phyloP scores from a whole-genome alignment of 2,113 vertebrate species.

The Peromyscus polionotus region DNA sequence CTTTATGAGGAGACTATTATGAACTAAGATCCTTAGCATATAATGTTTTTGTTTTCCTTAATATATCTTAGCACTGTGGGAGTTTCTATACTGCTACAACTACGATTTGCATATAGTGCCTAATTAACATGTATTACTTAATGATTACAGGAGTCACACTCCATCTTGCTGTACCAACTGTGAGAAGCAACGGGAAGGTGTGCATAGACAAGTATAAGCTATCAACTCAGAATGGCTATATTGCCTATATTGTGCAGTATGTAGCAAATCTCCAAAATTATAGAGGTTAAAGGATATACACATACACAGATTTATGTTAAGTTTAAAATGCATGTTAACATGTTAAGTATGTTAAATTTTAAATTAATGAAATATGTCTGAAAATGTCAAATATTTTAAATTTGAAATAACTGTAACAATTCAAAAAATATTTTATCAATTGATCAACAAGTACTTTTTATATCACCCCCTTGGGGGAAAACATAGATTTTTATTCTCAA shows the following conservation, averaged over 20 bases:
- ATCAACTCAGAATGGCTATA: neutral
- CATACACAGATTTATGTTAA: neutral
- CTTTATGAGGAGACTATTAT: neutral
- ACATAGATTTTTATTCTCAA: constrained; percentile 1
- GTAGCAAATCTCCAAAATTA: neutral
- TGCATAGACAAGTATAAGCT: neutral
- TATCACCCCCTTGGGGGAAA: neutral
- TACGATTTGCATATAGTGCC: neutral
- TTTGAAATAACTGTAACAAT: neutral
- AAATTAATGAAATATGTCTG: neutral
- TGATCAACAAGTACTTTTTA: neutral
- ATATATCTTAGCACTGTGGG: neutral
- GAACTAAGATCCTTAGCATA: neutral
- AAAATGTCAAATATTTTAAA: constrained; percentile 13
- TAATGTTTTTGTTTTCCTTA: neutral
- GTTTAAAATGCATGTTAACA: neutral
- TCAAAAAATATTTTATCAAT: constrained; percentile 12
- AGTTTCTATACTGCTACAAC: neutral
- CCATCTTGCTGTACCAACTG: neutral
- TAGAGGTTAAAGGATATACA: neutral
- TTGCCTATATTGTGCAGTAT: neutral
- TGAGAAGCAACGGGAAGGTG: neutral
- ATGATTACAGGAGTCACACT: neutral
- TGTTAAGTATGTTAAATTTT: neutral
- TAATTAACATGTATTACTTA: neutral